Conservation (phyloP, 2,888 invertebrate species). For the Ormyrus nitidulus region DNA sequence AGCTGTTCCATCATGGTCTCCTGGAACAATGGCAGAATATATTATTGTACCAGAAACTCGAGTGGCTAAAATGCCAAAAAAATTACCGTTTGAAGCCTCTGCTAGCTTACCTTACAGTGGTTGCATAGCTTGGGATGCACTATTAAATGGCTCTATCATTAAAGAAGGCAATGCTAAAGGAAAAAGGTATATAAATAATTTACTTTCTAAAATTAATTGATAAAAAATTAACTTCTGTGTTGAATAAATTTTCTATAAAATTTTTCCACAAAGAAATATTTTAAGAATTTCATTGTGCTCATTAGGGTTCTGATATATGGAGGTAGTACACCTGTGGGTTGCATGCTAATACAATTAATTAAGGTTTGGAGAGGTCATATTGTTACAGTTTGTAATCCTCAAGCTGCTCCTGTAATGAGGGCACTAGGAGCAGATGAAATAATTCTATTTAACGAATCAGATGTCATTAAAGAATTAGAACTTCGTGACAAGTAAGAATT, state of each 20-base stretch:
- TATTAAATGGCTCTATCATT: constrained; percentile 76
- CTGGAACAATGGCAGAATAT: constrained; percentile 79
- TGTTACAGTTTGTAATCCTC: constrained; percentile 77
- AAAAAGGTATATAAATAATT: constrained; percentile 74
- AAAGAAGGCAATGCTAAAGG: constrained; percentile 76
- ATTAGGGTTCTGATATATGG: constrained; percentile 78
- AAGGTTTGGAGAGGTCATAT: constrained; percentile 79
- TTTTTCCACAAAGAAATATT: constrained; percentile 3
- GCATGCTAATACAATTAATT: constrained; percentile 79
- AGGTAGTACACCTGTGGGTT: constrained; percentile 79
- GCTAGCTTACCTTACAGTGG: constrained; percentile 80
- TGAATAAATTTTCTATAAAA: neutral
- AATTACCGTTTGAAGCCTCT: constrained; percentile 79
- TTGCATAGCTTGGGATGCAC: constrained; percentile 78
- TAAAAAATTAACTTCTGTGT: constrained; percentile 10
- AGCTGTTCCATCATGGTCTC: constrained; percentile 78
- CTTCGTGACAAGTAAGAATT: constrained; percentile 67
- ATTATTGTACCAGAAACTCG: constrained; percentile 77
- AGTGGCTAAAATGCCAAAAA: constrained; percentile 78
- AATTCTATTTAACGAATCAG: constrained; percentile 72
- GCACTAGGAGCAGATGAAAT: constrained; percentile 79
- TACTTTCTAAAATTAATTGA: neutral
- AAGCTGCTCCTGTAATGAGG: constrained; percentile 78
- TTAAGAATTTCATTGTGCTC: constrained; percentile 28
- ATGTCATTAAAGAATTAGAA: constrained; percentile 68